Base-by-base conservation (phyloP, 2,888 invertebrate species). In the Ichneumoninae sp. region DNA sequence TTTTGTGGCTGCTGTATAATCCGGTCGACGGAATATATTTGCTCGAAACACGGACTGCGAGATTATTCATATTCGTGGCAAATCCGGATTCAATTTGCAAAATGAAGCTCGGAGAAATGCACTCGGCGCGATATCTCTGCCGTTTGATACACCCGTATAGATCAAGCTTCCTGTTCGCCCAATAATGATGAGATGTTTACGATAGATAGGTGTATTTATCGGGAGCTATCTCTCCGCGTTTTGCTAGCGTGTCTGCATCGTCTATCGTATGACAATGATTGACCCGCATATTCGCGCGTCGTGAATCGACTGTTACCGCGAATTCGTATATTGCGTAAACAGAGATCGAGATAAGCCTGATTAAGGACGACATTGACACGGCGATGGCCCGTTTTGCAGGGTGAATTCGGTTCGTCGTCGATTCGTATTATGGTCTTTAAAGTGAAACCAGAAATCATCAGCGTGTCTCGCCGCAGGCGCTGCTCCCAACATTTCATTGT, bases 311-410 rank as follows among this genome's bases (percentile, higher is more conserved):
- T 76, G 66, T 22, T 50, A 52, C 50, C n/a, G 57, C 26, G 4
- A 30, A 30, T 57, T 57, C 16, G 8, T 57, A 60, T 54, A 13
- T 71, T 44, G 33, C 16, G 16, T 60, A 60, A 60, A 60, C 44
- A 73, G 60, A 60, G 36, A 65, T 50, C 54, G 73, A 60, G 50
- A 65, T 50, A 76, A 76, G 26, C 54, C 16, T 57, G 66, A 76
- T 76, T 52, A 33, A 66, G 54, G 52, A 40, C 40, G 65, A 54
- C 54, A 40, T 76, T 68, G 66, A 26, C 40, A 66, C 52, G 65
- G 26, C 76, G 65, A 54, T 66, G 66, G 5, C 44, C 36, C 47
- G 60, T 74, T 74, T 74, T 30, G 63, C 33, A 36, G 57, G 44
- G 63, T 22, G 26, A 19, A 26, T 63, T 47, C 44, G 44, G 4